These are phyloP conservation scores for Limnodromus scolopaceus DNA, from an alignment of 2,797 vertebrate species.

Conservation along the genomic window DNA sequence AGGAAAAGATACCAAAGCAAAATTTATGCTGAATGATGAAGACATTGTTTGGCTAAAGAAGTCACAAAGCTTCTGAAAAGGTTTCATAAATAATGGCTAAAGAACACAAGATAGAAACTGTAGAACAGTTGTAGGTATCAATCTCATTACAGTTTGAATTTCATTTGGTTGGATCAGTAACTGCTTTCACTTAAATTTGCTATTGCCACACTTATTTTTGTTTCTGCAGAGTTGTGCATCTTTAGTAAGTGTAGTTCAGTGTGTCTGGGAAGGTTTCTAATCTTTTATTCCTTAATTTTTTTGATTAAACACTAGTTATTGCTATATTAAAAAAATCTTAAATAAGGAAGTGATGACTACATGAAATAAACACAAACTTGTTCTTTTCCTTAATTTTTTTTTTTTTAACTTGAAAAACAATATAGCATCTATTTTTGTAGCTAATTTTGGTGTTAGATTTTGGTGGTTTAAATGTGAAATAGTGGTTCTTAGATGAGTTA, in stretches of 20 bases:
- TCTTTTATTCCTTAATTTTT: background rate
- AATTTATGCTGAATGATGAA: background rate
- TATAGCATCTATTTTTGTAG: background rate
- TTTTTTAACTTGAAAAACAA: background rate
- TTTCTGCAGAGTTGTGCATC: background rate
- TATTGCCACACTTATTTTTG: background rate
- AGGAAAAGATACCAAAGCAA: background rate
- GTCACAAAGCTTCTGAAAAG: background rate
- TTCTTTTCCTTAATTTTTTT: background rate
- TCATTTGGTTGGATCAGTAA: background rate
- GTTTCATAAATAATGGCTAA: background rate
- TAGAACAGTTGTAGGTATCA: background rate
- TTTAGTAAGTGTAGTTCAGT: background rate
- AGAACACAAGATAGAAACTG: background rate
- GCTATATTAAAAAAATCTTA: background rate
- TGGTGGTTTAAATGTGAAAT: background rate
- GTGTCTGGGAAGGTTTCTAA: background rate
- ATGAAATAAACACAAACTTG: background rate
- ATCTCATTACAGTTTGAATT: background rate
- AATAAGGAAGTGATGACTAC: background rate
- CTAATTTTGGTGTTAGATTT: background rate
- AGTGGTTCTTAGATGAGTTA: background rate
- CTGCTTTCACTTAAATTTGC: background rate
- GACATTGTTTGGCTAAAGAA: background rate
- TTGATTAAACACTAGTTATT: background rate